Evolutionary conservation across 2,797 vertebrate genomes (phyloP).

Genomic region (Manis pentadactyla): DNA sequence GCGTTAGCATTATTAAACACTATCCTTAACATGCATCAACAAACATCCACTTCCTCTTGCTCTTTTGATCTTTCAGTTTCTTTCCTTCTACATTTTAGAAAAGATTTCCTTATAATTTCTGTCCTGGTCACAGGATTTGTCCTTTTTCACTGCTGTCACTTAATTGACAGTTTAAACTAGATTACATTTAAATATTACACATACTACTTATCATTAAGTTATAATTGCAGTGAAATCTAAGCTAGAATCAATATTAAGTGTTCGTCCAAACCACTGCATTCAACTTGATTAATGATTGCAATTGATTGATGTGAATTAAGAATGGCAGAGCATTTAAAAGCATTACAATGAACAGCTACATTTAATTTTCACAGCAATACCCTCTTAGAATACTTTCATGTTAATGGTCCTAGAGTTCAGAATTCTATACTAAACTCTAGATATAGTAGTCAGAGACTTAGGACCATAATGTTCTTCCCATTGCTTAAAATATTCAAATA

Average conservation of each 20-base stretch:
- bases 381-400: conserved; percentile 26
- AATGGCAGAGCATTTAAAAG: conserved; percentile 78
- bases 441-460: conserved; percentile 18
- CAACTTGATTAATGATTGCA: conserved; percentile 73
- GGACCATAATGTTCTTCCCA: neutral
- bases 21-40: neutral
- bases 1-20: neutral
- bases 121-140: conserved; percentile 19
- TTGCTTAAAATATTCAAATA: conserved; percentile 24
- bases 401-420: neutral
- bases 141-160: conserved; percentile 51
- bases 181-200: conserved; percentile 77
- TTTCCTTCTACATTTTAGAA: conserved; percentile 11
- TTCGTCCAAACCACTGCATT: conserved; percentile 63
- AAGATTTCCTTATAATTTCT: conserved; percentile 43
- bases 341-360: conserved; percentile 66
- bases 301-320: conserved; percentile 73
- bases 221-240: conserved; percentile 80
- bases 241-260: conserved; percentile 65
- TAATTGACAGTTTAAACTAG: conserved; percentile 72
- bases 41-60: neutral
- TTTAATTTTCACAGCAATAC: conserved; percentile 68
- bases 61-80: neutral
- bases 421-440: neutral
- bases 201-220: conserved; percentile 68